Percentiles rank a stretch among this genome's conserved stretches.
Conservation (phyloP, 2,113 vertebrate species). For the Cinclus cinclus region DNA sequence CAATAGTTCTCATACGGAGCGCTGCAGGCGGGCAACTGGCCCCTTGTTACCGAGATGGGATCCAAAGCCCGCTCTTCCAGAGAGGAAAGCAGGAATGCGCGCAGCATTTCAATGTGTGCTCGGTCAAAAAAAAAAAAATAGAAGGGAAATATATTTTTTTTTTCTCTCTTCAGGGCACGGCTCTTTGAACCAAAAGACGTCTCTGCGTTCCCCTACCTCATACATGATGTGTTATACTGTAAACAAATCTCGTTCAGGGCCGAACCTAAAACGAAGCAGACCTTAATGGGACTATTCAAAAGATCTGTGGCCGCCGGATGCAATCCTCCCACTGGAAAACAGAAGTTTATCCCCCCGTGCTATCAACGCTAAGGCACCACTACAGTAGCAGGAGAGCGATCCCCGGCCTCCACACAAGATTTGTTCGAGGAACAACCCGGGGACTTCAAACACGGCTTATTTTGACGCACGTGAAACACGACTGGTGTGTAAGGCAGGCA, state of each 20-base stretch:
- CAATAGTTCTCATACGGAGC: background rate
- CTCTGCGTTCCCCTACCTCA: background rate
- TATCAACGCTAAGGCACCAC: background rate
- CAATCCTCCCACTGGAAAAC: background rate
- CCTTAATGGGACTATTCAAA: background rate
- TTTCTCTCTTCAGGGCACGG: background rate
- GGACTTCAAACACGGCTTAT: background rate
- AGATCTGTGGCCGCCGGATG: background rate
- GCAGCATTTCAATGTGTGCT: background rate
- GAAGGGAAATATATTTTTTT: background rate
- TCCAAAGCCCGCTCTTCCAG: background rate
- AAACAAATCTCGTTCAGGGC: background rate
- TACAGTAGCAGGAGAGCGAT: background rate
- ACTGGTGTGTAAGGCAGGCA: background rate
- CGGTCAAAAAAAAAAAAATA: background rate
- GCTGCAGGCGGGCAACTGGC: background rate
- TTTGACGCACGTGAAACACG: background rate
- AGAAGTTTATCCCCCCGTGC: background rate
- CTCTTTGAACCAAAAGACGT: background rate
- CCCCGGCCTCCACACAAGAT: background rate
- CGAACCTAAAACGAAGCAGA: background rate
- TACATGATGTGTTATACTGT: background rate
- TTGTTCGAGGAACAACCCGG: fast-evolving
- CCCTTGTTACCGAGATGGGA: background rate
- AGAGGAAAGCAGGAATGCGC: background rate